phyloP scores from a whole-genome alignment of 2,888 invertebrate genomes.

The Hyposoter didymator region DNA sequence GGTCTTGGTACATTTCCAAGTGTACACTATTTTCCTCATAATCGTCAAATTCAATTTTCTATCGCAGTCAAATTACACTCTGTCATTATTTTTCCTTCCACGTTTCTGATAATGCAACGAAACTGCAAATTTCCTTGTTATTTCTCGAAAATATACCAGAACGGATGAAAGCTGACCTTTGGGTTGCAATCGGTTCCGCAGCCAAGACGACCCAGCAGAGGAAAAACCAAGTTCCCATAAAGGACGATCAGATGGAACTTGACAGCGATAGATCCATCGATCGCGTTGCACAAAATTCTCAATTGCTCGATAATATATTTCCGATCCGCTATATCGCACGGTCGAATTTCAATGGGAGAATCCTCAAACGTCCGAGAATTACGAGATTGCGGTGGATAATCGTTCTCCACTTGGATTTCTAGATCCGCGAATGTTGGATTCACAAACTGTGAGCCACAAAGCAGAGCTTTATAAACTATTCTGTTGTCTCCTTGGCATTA shows the following conservation, averaged over 20 bases:
- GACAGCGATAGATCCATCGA: not conserved
- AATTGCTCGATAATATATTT: conserved; percentile 25
- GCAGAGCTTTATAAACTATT: conserved; percentile 83
- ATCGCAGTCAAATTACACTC: not conserved
- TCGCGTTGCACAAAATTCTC: not conserved
- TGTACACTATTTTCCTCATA: conserved; percentile 76
- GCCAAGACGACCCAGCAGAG: not conserved
- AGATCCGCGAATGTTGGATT: conserved; percentile 69
- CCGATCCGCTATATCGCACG: conserved; percentile 26
- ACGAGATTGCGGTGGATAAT: conserved; percentile 41
- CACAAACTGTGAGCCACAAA: conserved; percentile 54
- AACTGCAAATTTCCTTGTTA: not conserved
- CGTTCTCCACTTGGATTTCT: conserved; percentile 39
- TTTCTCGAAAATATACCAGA: not conserved
- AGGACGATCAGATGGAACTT: not conserved
- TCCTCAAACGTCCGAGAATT: conserved; percentile 46
- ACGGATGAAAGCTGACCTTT: not conserved
- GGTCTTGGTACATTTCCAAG: conserved; percentile 66
- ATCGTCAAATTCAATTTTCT: conserved; percentile 62
- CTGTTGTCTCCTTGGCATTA: conserved; percentile 84
- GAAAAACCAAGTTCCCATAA: not conserved
- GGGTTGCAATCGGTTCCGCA: not conserved
- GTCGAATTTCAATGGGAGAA: conserved; percentile 54
- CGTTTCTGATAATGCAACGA: not conserved
- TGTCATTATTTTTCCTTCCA: not conserved